Conservation (phyloP, 2,888 invertebrate genomes). For the Drosophila limbata region DNA sequence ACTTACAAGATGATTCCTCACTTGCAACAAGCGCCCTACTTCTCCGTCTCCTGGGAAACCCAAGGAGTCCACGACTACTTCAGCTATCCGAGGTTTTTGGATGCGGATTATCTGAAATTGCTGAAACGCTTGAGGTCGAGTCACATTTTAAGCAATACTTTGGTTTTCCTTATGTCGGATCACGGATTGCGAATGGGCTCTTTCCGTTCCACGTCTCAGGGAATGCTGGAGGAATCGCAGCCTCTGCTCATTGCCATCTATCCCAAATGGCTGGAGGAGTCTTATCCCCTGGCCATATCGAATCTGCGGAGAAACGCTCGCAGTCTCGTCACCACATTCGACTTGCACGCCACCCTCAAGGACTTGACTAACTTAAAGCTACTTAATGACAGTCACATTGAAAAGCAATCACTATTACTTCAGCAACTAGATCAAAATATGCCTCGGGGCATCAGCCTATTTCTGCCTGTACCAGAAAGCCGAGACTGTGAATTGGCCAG, state of each 20-base stretch:
- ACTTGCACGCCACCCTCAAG: conserved; percentile 91
- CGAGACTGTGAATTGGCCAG: conserved; percentile 91
- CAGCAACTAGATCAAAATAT: conserved; percentile 70
- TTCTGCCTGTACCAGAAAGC: conserved; percentile 89
- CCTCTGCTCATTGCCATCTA: conserved; percentile 91
- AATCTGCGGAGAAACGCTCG: conserved; percentile 89
- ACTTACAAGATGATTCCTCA: conserved; percentile 43
- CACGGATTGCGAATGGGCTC: conserved; percentile 94
- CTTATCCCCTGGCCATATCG: conserved; percentile 87
- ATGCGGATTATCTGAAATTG: conserved; percentile 37
- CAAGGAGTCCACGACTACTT: conserved; percentile 55
- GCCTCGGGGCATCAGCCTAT: conserved; percentile 90
- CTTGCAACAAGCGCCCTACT: conserved; percentile 17
- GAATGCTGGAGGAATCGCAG: conserved; percentile 92
- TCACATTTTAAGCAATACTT: conserved; percentile 87
- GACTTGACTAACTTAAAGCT: conserved; percentile 88
- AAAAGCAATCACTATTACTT: conserved; percentile 78
- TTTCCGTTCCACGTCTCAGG: conserved; percentile 91
- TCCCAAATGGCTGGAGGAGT: conserved; percentile 89
- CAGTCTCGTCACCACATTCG: conserved; percentile 92
- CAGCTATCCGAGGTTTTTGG: conserved; percentile 36
- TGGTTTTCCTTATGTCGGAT: conserved; percentile 92
- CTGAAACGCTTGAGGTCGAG: conserved; percentile 65
- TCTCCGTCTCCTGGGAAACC: conserved; percentile 61
- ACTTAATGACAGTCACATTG: conserved; percentile 85